Conservation (phyloP, 2,113 vertebrate genomes). For the Campylomormyrus numenius region DNA sequence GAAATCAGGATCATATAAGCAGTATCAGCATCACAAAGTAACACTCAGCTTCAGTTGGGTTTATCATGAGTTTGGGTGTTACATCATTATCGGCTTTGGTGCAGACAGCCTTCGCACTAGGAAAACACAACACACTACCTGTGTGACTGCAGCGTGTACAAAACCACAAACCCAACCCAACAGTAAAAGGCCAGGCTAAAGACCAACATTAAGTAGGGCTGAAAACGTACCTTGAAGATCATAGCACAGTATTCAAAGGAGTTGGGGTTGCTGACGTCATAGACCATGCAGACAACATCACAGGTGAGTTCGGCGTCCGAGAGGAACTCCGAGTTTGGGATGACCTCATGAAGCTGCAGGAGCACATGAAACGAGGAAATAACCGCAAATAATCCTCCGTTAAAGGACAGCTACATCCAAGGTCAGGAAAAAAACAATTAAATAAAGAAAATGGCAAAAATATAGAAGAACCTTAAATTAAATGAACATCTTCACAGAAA, state of each 20-base stretch:
- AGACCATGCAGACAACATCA: conserved; percentile 85
- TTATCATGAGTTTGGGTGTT: background rate
- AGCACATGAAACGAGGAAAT: background rate
- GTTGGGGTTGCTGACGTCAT: conserved; percentile 84
- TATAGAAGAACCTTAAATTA: background rate
- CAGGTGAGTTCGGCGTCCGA: conserved; percentile 79
- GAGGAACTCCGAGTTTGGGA: conserved; percentile 81
- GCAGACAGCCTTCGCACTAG: background rate
- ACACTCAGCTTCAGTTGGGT: background rate
- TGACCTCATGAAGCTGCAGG: conserved; percentile 77
- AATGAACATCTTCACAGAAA: background rate
- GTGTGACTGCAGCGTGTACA: background rate
- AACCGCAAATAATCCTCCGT: background rate
- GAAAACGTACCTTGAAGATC: conserved; percentile 79
- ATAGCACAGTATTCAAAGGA: conserved; percentile 93
- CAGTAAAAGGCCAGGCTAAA: background rate
- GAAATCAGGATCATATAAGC: background rate
- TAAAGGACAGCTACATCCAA: background rate
- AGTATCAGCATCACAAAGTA: background rate
- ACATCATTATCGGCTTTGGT: background rate
- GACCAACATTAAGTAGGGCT: background rate
- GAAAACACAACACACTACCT: background rate
- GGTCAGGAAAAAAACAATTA: background rate
- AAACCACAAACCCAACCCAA: background rate
- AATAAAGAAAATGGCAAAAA: background rate